Percentiles rank a stretch among this genome's conserved stretches.
Conservation (phyloP, 2,888 invertebrate genomes). For the Spilosoma lubricipeda region DNA sequence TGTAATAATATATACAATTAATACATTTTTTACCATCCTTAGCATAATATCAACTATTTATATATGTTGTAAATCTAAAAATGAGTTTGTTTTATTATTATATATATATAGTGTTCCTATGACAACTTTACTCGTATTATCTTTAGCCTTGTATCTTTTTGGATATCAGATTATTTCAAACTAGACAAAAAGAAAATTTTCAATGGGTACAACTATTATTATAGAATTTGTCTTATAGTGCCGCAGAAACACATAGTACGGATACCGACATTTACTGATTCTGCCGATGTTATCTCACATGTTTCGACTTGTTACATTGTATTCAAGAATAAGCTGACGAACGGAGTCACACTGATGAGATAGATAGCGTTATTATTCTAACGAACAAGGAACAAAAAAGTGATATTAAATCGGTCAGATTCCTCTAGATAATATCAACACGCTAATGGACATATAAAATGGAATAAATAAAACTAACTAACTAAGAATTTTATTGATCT, state of each 20-base stretch:
- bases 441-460: conserved; percentile 40
- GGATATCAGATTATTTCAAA: too few species aligned
- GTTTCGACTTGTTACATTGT: conserved; percentile 47
- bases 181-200: too few species aligned
- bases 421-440: conserved; percentile 50
- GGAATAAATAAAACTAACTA: conserved; percentile 27
- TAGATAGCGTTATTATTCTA: conserved; percentile 74
- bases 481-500: too few species aligned
- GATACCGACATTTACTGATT: conserved; percentile 23
- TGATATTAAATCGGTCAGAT: conserved; percentile 61
- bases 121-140: too few species aligned
- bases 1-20: too few species aligned
- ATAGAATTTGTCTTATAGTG: conserved; percentile 6
- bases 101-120: too few species aligned
- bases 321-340: conserved; percentile 54
- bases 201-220: too few species aligned
- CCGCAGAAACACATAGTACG: conserved; percentile 10
- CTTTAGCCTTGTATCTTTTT: too few species aligned
- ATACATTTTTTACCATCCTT: too few species aligned
- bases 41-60: too few species aligned
- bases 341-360: conserved; percentile 64
- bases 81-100: too few species aligned
- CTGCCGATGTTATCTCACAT: conserved; percentile 39
- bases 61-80: too few species aligned
- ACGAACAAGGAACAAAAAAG: conserved; percentile 70